Base-by-base conservation (phyloP, 2,888 invertebrate species). In the Trisateles emortualis region DNA sequence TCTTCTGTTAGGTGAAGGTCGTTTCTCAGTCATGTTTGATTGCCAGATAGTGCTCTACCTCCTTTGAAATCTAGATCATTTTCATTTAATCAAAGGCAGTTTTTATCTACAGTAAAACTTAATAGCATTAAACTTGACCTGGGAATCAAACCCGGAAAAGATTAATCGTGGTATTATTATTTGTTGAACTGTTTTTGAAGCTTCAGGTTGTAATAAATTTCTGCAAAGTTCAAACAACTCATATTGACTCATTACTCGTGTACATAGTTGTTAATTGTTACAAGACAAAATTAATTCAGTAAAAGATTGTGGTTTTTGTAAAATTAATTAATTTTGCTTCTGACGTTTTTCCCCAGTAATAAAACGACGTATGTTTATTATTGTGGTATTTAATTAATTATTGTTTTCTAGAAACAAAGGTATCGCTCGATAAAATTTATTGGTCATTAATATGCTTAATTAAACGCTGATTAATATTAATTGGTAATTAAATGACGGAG, bases 351-450 rank as follows among this genome's bases (percentile, higher is more conserved):
- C 17, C 1, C 2, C n/a, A 22, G 4, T n/a, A 22, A 22, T 39
- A 10, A 11, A 35, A 42, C 24, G 26, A 41, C 14, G 17, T 22
- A n/a, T n/a, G 36, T 3, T 33, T 48, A n/a, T 29, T 22, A 14
- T 36, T 40, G 39, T 49, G 9, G 58, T 19, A 39, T 54, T 48
- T 46, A 49, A 53, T 65, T 52, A 29, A 22, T 35, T n/a, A n/a
- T n/a, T 19, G 19, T 54, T 58, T 61, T 51, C 45, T 49, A 61
- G 30, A 58, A 61, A 58, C 44, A 41, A 26, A 32, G 6, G 1
- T 48, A 43, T 48, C 24, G 33, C 38, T 10, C 10, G 26, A 39
- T 36, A 36, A 24, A 48, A 14, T 2, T 33, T 51, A 50, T 66
- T 53, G 50, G 67, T 64, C 58, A 40, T 47, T 40, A 24, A 32